phyloP scores from a whole-genome alignment of 1,140 invertebrate genomes.

The Daktulosphaira vitifoliae region DNA sequence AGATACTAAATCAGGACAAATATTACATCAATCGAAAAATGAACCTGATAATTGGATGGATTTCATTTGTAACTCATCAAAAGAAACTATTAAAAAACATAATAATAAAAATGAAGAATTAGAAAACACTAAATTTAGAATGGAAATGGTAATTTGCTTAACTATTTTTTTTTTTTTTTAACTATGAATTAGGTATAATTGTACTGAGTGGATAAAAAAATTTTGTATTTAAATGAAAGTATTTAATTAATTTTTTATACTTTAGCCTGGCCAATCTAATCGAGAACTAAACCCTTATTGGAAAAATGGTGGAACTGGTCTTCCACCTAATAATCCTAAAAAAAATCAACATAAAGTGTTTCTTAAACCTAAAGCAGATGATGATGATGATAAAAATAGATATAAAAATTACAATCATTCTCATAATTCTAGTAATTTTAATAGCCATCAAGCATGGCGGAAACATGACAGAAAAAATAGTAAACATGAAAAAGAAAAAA shows the following conservation, averaged over 20 bases:
- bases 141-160: constrained; percentile 14
- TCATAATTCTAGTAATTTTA: not conserved
- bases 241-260: constrained; percentile 15
- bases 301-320: constrained; percentile 76
- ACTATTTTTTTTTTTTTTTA: not conserved
- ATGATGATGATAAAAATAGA: constrained; percentile 24
- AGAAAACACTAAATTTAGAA: constrained; percentile 16
- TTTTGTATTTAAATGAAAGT: not conserved
- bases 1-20: not conserved
- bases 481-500: not conserved
- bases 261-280: constrained; percentile 57
- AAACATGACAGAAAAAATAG: constrained; percentile 11
- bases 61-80: constrained; percentile 14
- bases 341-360: constrained; percentile 49
- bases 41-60: constrained; percentile 31
- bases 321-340: constrained; percentile 48
- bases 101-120: constrained; percentile 4
- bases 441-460: constrained; percentile 13
- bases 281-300: constrained; percentile 87
- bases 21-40: not conserved
- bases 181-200: not conserved
- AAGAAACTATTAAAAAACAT: constrained; percentile 6
- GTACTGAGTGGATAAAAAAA: not conserved
- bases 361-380: constrained; percentile 44
- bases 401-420: constrained; percentile 1